A percentile compares a stretch with the other conserved stretches of the same genome.
Conservation (phyloP, 2,113 vertebrate species). For the Herpailurus yagouaroundi region DNA sequence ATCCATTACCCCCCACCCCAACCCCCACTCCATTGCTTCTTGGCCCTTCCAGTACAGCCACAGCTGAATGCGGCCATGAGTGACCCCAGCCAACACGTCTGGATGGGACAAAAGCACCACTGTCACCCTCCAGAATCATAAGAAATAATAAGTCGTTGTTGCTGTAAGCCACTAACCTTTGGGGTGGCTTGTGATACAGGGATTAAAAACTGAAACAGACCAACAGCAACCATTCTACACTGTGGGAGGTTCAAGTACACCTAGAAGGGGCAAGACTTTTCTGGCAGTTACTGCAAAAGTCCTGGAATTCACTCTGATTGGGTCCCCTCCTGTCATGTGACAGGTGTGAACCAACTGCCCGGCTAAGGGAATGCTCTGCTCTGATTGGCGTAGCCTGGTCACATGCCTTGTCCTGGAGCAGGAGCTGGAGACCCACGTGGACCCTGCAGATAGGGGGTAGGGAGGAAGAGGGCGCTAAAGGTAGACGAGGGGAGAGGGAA, state of each 20-base stretch:
- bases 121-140: neutral
- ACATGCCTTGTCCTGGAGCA: neutral
- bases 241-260: neutral
- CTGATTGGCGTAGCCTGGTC: neutral
- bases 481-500: neutral
- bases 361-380: neutral
- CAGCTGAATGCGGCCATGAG: neutral
- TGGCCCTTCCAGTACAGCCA: neutral
- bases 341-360: neutral
- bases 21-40: neutral
- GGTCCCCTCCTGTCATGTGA: neutral
- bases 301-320: neutral
- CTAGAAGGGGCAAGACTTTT: neutral
- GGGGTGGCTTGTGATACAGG: neutral
- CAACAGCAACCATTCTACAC: neutral
- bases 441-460: no score
- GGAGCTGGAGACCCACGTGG: neutral
- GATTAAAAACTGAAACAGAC: neutral
- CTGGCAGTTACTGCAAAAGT: neutral
- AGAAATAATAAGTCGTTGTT: neutral
- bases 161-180: neutral
- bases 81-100: neutral
- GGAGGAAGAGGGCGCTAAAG: neutral
- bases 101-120: neutral
- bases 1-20: rapidly evolving